Base-by-base conservation (phyloP, 2,888 invertebrate genomes). In the Aphrophora alni region DNA sequence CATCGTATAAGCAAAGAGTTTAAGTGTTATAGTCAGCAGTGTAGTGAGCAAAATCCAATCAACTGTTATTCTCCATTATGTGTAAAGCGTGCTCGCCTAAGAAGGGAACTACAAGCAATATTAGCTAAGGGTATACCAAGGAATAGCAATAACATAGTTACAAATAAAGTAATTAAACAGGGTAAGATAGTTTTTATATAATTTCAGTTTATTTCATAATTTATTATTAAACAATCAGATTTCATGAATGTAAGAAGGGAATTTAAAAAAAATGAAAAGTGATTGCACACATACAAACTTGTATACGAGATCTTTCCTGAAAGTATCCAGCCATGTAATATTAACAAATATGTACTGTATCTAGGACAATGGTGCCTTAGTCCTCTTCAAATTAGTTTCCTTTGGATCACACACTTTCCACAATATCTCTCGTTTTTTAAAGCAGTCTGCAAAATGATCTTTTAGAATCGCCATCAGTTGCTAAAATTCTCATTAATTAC, bases 51-150 rank as follows among this genome's bases (percentile, higher is more conserved):
- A 90, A 82, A 91, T 91, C 75, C 87, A 87, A 80, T 84, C 87
- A 90, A 88, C 75, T 97, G 97, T 86, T 97, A 95, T 87, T 97
- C 97, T 0, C 95, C 96, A 0, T 88, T 94, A 73, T 97, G 97
- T 87, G 89, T 95, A 77, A 93, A 93, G 86, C 93, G 94, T 87
- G 92, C 91, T 5, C 91, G 91, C 84, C 89, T 95, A 4, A 91
- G 95, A 75, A 92, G 92, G 84, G 93, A 95, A 85, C 88, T 96
- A 75, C 87, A 93, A 85, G 85, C 90, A 80, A 86, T 93, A 85
- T 86, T 93, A 14, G 80, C 85, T n/a, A 85, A 84, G 77, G 85
- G 85, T n/a, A 85, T 84, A 44, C 82, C 82, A 12, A 77, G 83
- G 70, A 82, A 81, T 71, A 83, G 81, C 74, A 81, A 81, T 26